Conservation (phyloP, 2,113 vertebrate genomes). For the Barbus barbus region DNA sequence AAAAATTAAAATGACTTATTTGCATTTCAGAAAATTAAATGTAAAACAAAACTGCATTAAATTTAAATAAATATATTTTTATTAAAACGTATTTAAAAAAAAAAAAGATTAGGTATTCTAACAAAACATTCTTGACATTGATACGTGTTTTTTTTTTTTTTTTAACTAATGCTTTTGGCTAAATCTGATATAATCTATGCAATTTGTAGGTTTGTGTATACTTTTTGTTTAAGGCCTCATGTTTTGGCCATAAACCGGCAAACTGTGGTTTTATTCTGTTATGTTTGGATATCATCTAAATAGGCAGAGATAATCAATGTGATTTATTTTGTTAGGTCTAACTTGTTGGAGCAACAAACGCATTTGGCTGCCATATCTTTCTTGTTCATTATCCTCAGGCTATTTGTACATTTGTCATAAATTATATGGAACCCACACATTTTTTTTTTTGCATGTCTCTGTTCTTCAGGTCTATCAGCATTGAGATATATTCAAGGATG, state of each 20-base stretch:
- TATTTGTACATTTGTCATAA: background rate
- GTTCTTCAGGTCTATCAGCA: slow-evolving; percentile 61
- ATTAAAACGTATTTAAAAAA: no score
- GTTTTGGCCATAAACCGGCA: background rate
- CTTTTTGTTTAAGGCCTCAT: no score
- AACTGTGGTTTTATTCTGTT: background rate
- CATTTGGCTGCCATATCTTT: background rate
- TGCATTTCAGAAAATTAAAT: no score
- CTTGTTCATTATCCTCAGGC: background rate
- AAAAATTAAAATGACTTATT: no score
- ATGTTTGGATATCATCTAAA: background rate
- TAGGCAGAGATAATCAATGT: background rate
- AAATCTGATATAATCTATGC: background rate
- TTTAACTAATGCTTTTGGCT: no score
- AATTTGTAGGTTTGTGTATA: background rate
- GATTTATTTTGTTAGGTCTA: background rate
- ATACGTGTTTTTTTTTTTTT: no score
- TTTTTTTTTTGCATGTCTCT: slow-evolving; percentile 13
- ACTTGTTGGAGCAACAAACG: background rate
- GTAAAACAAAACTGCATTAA: no score
- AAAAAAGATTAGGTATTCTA: background rate
- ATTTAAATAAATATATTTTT: no score
- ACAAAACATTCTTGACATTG: background rate
- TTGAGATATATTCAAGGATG: slow-evolving; percentile 76
- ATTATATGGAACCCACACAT: background rate